Conservation (phyloP, 2,797 vertebrate genomes). For the Peromyscus melanophrys region DNA sequence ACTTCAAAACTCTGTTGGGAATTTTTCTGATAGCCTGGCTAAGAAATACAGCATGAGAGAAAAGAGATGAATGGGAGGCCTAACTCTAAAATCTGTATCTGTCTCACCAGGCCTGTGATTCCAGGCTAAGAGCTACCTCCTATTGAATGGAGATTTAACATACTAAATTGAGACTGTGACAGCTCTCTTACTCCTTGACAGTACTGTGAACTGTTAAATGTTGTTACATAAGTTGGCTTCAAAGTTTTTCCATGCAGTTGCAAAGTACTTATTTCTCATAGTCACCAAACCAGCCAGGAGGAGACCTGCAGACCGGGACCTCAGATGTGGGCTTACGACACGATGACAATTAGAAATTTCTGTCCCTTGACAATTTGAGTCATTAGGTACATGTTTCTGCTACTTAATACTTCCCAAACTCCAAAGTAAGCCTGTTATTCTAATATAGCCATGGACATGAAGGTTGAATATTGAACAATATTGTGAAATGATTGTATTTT, state of each 20-base stretch:
- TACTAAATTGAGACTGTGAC: not conserved
- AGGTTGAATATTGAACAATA: not conserved
- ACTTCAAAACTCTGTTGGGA: not conserved
- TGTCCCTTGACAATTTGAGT: not conserved
- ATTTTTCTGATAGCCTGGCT: not conserved
- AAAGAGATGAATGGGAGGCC: not conserved
- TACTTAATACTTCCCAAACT: not conserved
- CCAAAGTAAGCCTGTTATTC: not conserved
- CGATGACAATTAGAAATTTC: slow-evolving; percentile 4
- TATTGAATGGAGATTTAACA: not conserved
- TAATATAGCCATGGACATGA: not conserved
- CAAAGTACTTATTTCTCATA: not conserved
- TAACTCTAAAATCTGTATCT: not conserved
- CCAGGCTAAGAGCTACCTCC: not conserved
- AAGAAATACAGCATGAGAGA: not conserved
- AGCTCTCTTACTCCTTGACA: not conserved
- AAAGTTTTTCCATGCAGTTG: not conserved
- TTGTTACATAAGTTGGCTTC: not conserved
- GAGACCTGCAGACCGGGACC: not conserved
- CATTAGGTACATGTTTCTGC: not conserved
- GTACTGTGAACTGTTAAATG: not conserved
- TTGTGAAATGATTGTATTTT: not conserved
- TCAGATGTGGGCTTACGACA: not conserved
- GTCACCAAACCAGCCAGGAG: not conserved
- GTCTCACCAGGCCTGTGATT: not conserved